Percentiles rank a stretch among this genome's conserved stretches.
Conservation (phyloP, 2,113 vertebrate genomes). For the Pithys albifrons region DNA sequence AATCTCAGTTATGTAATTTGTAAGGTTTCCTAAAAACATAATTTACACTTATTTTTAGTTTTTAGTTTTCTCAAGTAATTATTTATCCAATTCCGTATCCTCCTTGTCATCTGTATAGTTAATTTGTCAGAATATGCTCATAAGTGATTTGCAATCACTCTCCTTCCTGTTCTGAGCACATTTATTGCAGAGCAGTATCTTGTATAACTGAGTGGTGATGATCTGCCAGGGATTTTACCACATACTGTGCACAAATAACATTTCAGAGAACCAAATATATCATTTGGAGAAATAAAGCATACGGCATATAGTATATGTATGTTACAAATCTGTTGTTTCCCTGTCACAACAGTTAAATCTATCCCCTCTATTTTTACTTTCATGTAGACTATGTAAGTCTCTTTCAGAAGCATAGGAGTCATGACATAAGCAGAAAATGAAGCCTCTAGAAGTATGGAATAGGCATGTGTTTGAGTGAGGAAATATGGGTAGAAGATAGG, state of each 20-base stretch:
- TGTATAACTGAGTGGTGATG: slow-evolving; percentile 40
- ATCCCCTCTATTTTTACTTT: background rate
- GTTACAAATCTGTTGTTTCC: background rate
- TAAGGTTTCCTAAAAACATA: background rate
- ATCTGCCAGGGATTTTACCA: background rate
- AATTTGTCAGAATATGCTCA: slow-evolving; percentile 49
- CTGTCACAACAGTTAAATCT: background rate
- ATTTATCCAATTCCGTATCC: slow-evolving; percentile 54
- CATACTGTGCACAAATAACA: background rate
- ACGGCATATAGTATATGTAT: background rate
- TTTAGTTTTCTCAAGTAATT: slow-evolving; percentile 28
- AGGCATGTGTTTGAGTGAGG: background rate
- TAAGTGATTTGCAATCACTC: slow-evolving; percentile 56
- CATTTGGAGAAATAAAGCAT: background rate
- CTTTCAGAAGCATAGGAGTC: background rate
- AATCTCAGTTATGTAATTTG: slow-evolving; percentile 1
- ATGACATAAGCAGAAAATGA: background rate
- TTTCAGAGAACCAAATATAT: background rate
- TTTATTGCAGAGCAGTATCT: slow-evolving; percentile 15
- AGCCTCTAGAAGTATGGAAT: background rate
- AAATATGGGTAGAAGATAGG: background rate
- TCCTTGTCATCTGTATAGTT: slow-evolving; percentile 50
- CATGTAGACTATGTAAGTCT: background rate
- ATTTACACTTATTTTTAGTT: slow-evolving; percentile 54
- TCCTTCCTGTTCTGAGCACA: slow-evolving; percentile 49